Base-by-base conservation (phyloP, 2,888 invertebrate genomes). In the Aphrophora alni region DNA sequence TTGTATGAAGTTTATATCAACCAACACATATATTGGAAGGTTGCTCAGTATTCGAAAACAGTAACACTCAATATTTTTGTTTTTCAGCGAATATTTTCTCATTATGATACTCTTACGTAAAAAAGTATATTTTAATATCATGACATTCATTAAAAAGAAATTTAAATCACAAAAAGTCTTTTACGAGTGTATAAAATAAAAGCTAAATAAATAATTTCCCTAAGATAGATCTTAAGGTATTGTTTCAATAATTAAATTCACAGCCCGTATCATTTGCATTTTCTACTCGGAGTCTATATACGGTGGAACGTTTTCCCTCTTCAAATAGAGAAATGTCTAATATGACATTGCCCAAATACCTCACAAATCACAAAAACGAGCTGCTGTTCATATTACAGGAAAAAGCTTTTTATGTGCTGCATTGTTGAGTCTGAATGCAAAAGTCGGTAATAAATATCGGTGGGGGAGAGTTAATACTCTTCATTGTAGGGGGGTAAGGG, bases 351-450 rank as follows among this genome's bases (percentile, higher is more conserved):
- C 21, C 59, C 71, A 71, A 77, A 77, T 77, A 70, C 77, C 77
- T 71, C 77, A 77, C 77, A 77, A 77, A 77, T 77, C 77, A 77
- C 77, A 28, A 33, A 33, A 33, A 51, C 78, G 51, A 78, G 51
- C 24, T n/a, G 28, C 28, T 73, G 3, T 69, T 76, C 76, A 68
- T 76, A 76, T 76, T 76, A 80, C 80, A 80, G 80, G 75, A 73
- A 51, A 80, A 80, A 51, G 77, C 80, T 80, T 80, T 80, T 80
- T 75, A 75, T 75, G 77, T 77, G 59, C 59, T 59, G 59, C 59
- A 59, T 59, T 59, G 59, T 59, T 21, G 59, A 21, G 59, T 59
- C 59, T 59, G 59, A 59, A 59, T 59, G 59, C 59, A 59, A 59
- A 59, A 59, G 59, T 21, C 59, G 59, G 59, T 59, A 59, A 59